Conservation (phyloP, 2,888 invertebrate species). For the Agrochola circellaris region DNA sequence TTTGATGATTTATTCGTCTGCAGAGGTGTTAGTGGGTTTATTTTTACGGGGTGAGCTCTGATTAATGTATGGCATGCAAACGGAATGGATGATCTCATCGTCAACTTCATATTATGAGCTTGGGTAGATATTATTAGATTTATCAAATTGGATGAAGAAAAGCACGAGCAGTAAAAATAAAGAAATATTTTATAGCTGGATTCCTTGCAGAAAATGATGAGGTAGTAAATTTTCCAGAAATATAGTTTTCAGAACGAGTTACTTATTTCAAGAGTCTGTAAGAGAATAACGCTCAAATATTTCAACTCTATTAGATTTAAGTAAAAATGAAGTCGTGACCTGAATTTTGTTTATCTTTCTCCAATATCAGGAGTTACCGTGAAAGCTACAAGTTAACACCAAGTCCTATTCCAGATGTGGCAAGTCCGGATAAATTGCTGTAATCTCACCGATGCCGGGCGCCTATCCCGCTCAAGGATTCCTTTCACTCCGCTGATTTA, state of each 20-base stretch:
- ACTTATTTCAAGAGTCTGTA: conserved; percentile 8
- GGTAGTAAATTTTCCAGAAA: conserved; percentile 27
- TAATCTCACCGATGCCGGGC: conserved; percentile 79
- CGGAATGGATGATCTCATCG: neutral
- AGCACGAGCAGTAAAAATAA: conserved; percentile 28
- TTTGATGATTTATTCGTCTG: conserved; percentile 34
- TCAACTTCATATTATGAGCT: neutral
- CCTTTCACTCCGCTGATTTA: conserved; percentile 83
- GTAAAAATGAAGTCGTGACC: conserved; percentile 9
- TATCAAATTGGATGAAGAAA: conserved; percentile 20
- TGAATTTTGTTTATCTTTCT: conserved; percentile 35
- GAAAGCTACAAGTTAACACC: conserved; percentile 46
- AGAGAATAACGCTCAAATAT: conserved; percentile 11
- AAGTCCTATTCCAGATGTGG: conserved; percentile 71
- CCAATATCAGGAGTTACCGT: conserved; percentile 41
- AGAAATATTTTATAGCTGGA: conserved; percentile 40
- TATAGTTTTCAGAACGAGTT: conserved; percentile 29
- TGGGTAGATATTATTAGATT: neutral
- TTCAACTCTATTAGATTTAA: conserved; percentile 9
- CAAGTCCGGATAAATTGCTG: conserved; percentile 80
- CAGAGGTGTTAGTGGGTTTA: neutral
- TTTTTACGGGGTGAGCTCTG: neutral
- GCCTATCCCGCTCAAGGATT: conserved; percentile 82
- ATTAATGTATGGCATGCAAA: neutral
- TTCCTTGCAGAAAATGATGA: conserved; percentile 15